Evolutionary conservation across 2,113 vertebrate genomes (phyloP).

Genomic region (Petrocephalus microphthalmus): DNA sequence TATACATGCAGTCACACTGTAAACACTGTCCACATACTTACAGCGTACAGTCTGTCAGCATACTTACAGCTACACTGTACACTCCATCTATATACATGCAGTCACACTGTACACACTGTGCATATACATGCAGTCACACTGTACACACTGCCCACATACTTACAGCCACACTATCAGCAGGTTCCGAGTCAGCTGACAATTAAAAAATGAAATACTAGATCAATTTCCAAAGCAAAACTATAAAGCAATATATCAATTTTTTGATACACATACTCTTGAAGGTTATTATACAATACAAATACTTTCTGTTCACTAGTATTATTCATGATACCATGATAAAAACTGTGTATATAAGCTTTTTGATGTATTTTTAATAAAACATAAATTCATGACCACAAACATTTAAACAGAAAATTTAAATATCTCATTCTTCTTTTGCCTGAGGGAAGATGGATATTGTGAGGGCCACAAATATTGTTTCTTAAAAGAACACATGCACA

Average conservation of each 20-base stretch:
- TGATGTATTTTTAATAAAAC: not conserved
- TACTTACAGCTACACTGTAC: not conserved
- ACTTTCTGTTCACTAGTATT: not conserved
- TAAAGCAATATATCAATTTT: not conserved
- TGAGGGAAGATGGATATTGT: not conserved
- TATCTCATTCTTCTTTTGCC: too few species aligned
- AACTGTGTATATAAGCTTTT: not conserved
- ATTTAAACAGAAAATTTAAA: not conserved
- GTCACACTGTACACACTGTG: not conserved
- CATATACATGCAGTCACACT: not conserved
- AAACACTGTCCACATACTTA: conserved; percentile 22
- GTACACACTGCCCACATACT: conserved; percentile 10
- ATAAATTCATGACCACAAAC: not conserved
- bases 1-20: too few species aligned
- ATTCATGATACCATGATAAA: not conserved
- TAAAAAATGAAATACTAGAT: not conserved
- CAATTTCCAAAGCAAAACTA: not conserved
- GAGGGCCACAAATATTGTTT: not conserved
- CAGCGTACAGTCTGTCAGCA: too few species aligned
- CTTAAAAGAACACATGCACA: not conserved
- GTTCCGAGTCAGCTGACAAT: not conserved
- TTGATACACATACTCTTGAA: not conserved
- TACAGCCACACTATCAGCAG: conserved; percentile 39
- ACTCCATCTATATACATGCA: not conserved
- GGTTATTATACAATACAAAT: not conserved